A percentile compares a stretch with the other conserved stretches of the same genome.
Evolutionary conservation across 2,888 invertebrate species (phyloP).

Genomic region (Podotricha telesiphe): DNA sequence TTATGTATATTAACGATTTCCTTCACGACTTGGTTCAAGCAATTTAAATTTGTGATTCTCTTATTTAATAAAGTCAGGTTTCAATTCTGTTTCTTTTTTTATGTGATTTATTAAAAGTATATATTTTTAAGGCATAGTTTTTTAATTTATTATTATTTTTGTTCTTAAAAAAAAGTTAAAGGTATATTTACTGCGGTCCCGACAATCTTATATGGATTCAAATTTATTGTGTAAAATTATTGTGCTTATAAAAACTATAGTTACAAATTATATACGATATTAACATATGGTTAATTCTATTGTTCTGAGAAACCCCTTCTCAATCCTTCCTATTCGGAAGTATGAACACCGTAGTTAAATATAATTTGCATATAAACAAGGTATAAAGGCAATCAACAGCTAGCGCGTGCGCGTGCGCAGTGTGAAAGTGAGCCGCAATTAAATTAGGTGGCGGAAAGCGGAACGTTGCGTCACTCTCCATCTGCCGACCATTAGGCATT

Average conservation of each 20-base stretch:
- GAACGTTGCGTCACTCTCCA: slow-evolving; percentile 63
- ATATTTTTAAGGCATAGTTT: no score
- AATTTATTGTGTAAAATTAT: no score
- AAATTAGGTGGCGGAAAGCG: slow-evolving; percentile 68
- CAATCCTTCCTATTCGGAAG: slow-evolving; percentile 23
- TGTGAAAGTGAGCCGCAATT: slow-evolving; percentile 63
- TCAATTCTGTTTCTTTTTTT: neutral
- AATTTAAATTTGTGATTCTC: neutral
- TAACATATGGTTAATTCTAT: neutral
- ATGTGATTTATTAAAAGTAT: no score
- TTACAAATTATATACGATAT: no score
- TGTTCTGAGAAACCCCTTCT: neutral
- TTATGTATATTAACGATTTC: slow-evolving; percentile 20
- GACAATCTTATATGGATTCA: no score
- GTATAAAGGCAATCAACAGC: slow-evolving; percentile 27
- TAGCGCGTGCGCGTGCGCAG: slow-evolving; percentile 52
- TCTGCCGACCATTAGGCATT: slow-evolving; percentile 43
- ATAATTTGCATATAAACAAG: slow-evolving; percentile 39
- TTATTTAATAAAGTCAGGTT: neutral
- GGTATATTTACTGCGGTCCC: no score
- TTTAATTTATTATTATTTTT: no score
- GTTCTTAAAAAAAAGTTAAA: no score
- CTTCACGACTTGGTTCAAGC: slow-evolving; percentile 4
- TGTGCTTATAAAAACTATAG: no score
- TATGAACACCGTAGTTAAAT: slow-evolving; percentile 21